Evolutionary conservation across 1,140 invertebrate genomes (phyloP), one percentile per base, ranked within the genome.

Genomic region (Dreissena polymorpha): DNA sequence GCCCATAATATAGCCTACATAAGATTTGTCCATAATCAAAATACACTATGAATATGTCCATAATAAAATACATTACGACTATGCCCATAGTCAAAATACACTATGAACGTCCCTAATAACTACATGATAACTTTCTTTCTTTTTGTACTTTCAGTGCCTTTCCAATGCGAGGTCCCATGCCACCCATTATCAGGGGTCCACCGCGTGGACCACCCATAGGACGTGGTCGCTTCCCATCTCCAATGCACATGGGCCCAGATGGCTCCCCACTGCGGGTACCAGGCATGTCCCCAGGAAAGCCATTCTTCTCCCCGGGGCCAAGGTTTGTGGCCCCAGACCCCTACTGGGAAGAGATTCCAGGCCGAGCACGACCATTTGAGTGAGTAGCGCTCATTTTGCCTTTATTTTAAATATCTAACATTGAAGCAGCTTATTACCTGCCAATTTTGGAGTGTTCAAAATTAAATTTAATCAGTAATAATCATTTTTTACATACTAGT

Each of bases 211-310:
- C 69, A 50, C 49, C 68, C 8, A 67, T 70, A 64, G 67, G 78
- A 14, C 18, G 67, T 2, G 53, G 79, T 18, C 16, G 51, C 55
- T 82, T 64, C 50, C 79, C 71, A 0, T 74, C 70, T 7, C 79
- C 79, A 16, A 65, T 57, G 51, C 79, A 74, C 25, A 60, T 80
- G 13, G 79, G 68, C 8, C 79, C 79, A 55, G 79, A 82, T 73
- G 71, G 79, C n/a, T 64, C 79, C n/a, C 79, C 71, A 25, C 10
- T 73, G 6, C 27, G 79, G 25, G 63, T 70, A 10, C 70, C 70
- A 57, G 79, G 64, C 0, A 55, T 23, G 55, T 82, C 79, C 21
- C 79, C 79, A 29, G 71, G 57, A 7, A 82, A 82, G 51, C 23
- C 79, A 27, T 82, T 73, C 39, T 82, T 51, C 21, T 63, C 79